Percentiles rank a stretch among this genome's conserved stretches.
Conservation (phyloP, 2,797 vertebrate genomes). For the Clarias platycephalus region DNA sequence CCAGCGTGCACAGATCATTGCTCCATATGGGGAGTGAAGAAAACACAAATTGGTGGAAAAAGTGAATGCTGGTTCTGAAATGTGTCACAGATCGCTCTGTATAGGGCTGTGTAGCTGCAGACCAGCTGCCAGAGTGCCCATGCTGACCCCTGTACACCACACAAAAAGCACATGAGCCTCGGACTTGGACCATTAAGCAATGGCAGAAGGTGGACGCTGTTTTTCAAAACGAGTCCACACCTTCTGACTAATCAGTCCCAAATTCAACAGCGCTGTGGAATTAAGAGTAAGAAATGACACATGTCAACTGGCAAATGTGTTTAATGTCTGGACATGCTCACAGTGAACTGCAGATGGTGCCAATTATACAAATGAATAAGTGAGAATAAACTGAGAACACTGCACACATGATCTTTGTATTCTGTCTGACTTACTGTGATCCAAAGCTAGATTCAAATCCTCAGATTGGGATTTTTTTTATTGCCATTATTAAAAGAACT, state of each 20-base stretch:
- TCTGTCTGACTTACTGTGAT: conserved; percentile 2
- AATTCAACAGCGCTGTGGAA: not conserved
- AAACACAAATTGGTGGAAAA: too few species aligned
- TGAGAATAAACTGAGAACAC: conserved; percentile 41
- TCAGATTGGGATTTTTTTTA: not conserved
- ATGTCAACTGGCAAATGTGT: conserved; percentile 54
- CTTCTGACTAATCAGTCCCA: not conserved
- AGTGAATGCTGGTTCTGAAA: too few species aligned
- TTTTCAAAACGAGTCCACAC: not conserved
- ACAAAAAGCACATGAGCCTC: too few species aligned
- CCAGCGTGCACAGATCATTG: too few species aligned
- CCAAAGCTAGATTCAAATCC: conserved; percentile 23
- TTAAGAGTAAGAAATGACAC: conserved; percentile 19
- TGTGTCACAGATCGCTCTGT: too few species aligned
- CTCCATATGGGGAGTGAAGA: too few species aligned
- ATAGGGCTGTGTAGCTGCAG: too few species aligned
- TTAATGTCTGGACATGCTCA: conserved; percentile 60
- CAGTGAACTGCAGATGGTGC: conserved; percentile 54
- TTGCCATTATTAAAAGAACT: conserved; percentile 3
- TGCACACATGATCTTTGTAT: conserved; percentile 11
- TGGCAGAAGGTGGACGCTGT: not conserved
- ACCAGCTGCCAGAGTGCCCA: too few species aligned
- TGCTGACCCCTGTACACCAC: too few species aligned
- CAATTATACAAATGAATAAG: conserved; percentile 48
- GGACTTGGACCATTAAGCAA: too few species aligned